Evolutionary conservation across 1,140 invertebrate genomes (phyloP).

Genomic region (Heliconius melpomene): DNA sequence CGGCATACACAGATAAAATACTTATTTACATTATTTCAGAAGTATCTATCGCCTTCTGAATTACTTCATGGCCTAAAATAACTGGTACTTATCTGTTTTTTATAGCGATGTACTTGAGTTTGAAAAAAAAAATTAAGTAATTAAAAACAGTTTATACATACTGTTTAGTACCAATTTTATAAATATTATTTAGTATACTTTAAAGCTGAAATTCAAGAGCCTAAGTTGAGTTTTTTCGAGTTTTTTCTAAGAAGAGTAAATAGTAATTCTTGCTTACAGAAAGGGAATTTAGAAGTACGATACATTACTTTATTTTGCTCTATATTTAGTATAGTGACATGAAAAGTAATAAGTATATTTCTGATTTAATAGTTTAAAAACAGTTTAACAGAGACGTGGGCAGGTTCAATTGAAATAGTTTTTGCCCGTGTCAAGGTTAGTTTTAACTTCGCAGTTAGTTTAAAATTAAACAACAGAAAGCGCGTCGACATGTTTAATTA

Average conservation of each 20-base stretch:
- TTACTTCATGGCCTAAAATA: slow-evolving; percentile 6
- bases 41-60: slow-evolving; percentile 20
- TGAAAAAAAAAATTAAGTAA: too few relatives aligned
- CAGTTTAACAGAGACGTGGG: background rate
- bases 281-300: too few relatives aligned
- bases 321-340: too few relatives aligned
- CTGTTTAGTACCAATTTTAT: too few relatives aligned
- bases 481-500: background rate
- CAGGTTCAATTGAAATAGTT: background rate
- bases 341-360: background rate
- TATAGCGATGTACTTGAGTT: background rate
- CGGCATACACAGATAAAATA: slow-evolving; percentile 31
- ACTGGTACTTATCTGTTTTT: background rate
- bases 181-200: too few relatives aligned
- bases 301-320: too few relatives aligned
- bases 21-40: slow-evolving; percentile 38
- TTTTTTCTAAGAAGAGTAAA: too few relatives aligned
- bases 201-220: too few relatives aligned
- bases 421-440: background rate
- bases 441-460: background rate
- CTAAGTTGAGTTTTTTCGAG: too few relatives aligned
- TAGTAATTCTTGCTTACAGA: too few relatives aligned
- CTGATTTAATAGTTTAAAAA: background rate
- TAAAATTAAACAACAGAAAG: background rate
- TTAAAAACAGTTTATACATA: too few relatives aligned